Conservation (phyloP, 2,113 vertebrate species). For the Dipodomys ordii region DNA sequence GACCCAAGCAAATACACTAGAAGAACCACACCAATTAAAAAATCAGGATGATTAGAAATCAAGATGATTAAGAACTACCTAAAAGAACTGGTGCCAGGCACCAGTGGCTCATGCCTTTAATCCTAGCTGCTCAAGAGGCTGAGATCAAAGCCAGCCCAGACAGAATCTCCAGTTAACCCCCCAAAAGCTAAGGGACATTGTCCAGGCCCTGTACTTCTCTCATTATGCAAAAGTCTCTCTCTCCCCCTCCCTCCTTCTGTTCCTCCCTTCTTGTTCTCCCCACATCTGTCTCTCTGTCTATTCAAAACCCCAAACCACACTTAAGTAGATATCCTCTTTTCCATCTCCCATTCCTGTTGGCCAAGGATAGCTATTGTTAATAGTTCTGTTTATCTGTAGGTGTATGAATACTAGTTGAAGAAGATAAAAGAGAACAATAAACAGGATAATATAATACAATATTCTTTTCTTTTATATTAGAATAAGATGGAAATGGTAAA, state of each 20-base stretch:
- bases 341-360: background rate
- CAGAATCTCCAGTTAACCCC: too few species aligned
- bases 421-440: background rate
- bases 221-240: background rate
- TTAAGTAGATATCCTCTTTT: background rate
- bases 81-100: background rate
- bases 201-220: background rate
- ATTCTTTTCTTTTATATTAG: background rate
- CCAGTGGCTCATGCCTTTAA: too few species aligned
- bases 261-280: too few species aligned
- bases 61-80: background rate
- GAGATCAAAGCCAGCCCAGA: too few species aligned
- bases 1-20: background rate
- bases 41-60: background rate
- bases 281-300: too few species aligned
- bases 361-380: background rate
- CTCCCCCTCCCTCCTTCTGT: background rate
- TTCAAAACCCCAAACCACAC: background rate
- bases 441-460: background rate
- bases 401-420: too few species aligned
- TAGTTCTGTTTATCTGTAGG: background rate
- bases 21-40: background rate
- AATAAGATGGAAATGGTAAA: background rate
- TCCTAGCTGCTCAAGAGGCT: too few species aligned
- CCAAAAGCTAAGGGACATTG: too few species aligned